phyloP scores from a whole-genome alignment of 2,888 invertebrate species.

The Mesochorus sp. region DNA sequence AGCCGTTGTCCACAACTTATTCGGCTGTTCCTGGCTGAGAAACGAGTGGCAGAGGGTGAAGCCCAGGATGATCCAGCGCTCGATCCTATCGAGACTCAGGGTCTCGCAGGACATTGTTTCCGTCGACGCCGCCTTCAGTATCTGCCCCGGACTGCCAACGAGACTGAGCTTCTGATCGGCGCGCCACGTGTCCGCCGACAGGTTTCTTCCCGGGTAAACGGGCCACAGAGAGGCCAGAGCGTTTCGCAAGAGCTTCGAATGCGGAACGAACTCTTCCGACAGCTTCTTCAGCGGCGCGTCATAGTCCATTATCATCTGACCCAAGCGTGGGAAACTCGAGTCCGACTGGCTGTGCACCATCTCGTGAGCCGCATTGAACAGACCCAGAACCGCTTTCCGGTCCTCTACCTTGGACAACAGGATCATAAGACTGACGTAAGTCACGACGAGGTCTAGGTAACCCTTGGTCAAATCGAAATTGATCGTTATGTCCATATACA shows the following conservation, averaged over 20 bases:
- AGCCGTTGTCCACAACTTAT: conserved; percentile 95
- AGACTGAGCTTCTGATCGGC: conserved; percentile 96
- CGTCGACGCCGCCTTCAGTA: conserved; percentile 96
- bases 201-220: conserved; percentile 94
- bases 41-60: conserved; percentile 95
- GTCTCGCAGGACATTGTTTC: conserved; percentile 99
- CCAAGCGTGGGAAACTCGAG: conserved; percentile 96
- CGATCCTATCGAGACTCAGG: conserved; percentile 96
- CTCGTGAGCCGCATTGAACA: conserved; percentile 99
- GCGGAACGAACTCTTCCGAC: conserved; percentile 98
- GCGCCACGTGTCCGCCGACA: conserved; percentile 96
- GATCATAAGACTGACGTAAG: conserved; percentile 98
- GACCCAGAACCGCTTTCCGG: conserved; percentile 96
- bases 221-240: conserved; percentile 94
- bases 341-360: conserved; percentile 95
- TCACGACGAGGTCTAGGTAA: conserved; percentile 96
- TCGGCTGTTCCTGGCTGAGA: conserved; percentile 90
- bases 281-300: conserved; percentile 97
- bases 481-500: conserved; percentile 96
- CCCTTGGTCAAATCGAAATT: conserved; percentile 98
- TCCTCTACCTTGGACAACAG: conserved; percentile 99
- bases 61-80: conserved; percentile 98
- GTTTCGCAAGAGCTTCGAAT: conserved; percentile 92
- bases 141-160: conserved; percentile 96
- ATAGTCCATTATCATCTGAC: conserved; percentile 99